Conservation (phyloP, 2,888 invertebrate genomes). For the Seladonia tumulorum region DNA sequence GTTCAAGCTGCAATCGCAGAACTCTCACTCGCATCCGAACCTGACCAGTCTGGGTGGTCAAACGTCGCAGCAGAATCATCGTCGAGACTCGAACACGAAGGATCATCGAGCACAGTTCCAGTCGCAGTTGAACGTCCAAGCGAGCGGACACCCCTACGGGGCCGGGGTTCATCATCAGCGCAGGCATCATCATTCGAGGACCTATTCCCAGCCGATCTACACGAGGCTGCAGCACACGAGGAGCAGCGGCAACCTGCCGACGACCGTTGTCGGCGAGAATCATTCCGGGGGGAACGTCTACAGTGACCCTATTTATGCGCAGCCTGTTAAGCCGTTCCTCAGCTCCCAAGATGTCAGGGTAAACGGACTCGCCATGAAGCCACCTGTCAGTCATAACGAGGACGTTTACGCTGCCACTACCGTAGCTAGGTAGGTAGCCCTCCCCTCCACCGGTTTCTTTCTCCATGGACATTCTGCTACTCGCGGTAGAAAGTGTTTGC, state of each 20-base stretch:
- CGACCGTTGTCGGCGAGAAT: slow-evolving; percentile 45
- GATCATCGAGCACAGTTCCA: slow-evolving; percentile 73
- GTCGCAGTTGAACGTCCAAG: slow-evolving; percentile 76
- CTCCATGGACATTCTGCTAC: background rate
- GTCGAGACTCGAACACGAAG: slow-evolving; percentile 46
- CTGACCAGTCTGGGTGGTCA: slow-evolving; percentile 75
- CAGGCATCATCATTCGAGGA: slow-evolving; percentile 74
- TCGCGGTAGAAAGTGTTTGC: slow-evolving; percentile 16
- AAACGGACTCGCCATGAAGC: slow-evolving; percentile 74
- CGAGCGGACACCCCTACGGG: slow-evolving; percentile 39
- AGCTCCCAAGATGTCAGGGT: slow-evolving; percentile 81
- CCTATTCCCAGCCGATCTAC: slow-evolving; percentile 80
- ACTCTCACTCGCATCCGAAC: slow-evolving; percentile 82
- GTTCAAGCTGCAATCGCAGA: slow-evolving; percentile 80
- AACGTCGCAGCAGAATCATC: slow-evolving; percentile 49
- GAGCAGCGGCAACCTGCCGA: slow-evolving; percentile 76
- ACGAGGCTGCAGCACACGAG: slow-evolving; percentile 72
- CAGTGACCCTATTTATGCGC: slow-evolving; percentile 81
- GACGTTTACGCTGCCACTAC: slow-evolving; percentile 63
- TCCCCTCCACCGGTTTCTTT: background rate
- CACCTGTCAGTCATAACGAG: slow-evolving; percentile 46
- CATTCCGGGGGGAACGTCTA: slow-evolving; percentile 71
- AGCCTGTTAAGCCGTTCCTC: slow-evolving; percentile 82
- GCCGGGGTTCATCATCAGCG: slow-evolving; percentile 55
- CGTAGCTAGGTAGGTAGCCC: slow-evolving; percentile 48